These are phyloP conservation scores for Manis javanica DNA, from an alignment of 2,797 vertebrate genomes.

Conservation along the genomic window DNA sequence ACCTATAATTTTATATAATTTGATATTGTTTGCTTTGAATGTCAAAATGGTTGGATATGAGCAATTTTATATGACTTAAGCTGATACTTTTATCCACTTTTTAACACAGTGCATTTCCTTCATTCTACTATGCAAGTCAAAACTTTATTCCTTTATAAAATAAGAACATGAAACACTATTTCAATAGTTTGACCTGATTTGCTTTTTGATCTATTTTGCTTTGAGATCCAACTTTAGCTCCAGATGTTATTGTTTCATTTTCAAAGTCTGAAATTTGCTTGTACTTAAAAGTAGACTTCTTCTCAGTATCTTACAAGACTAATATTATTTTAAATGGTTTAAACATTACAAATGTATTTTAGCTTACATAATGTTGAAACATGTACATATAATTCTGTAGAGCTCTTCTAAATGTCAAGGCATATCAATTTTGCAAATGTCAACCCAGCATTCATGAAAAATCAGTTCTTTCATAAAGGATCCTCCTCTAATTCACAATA, in stretches of 20 bases:
- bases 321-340: slow-evolving; percentile 77
- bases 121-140: background rate
- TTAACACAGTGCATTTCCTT: background rate
- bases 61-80: background rate
- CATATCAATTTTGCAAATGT: slow-evolving; percentile 88
- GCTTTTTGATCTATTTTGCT: slow-evolving; percentile 1
- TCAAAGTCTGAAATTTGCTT: slow-evolving; percentile 40
- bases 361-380: slow-evolving; percentile 84
- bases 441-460: slow-evolving; percentile 82
- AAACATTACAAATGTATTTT: slow-evolving; percentile 83
- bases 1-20: background rate
- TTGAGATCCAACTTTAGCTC: background rate
- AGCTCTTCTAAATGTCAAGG: slow-evolving; percentile 87
- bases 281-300: slow-evolving; percentile 45
- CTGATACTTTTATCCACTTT: background rate
- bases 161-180: background rate
- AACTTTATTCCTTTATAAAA: background rate
- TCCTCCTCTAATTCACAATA: slow-evolving; percentile 77
- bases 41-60: background rate
- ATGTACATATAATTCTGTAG: slow-evolving; percentile 74
- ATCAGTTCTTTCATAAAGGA: slow-evolving; percentile 69
- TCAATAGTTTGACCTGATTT: background rate
- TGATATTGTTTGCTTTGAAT: background rate
- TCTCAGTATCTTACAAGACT: slow-evolving; percentile 63
- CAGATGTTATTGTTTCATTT: background rate